Evolutionary conservation across 1,140 invertebrate species (phyloP).

Genomic region (Wiebesia pumilae): DNA sequence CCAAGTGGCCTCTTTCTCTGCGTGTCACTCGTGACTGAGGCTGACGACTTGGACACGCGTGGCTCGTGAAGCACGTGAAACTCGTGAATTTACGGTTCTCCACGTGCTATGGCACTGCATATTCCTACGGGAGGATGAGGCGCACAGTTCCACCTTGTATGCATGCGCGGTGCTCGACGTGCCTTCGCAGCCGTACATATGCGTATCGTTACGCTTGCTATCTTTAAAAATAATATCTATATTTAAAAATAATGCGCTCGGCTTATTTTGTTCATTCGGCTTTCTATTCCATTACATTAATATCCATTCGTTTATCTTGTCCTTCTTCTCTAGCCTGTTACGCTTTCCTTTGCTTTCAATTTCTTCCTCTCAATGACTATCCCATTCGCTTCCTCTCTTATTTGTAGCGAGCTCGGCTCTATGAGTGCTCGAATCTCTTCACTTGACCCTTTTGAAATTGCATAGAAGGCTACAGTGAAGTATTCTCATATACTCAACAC

Average conservation of each 20-base stretch:
- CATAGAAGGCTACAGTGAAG: too few relatives aligned
- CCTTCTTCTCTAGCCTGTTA: background rate
- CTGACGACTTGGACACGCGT: background rate
- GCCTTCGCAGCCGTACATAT: background rate
- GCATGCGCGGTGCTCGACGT: too few relatives aligned
- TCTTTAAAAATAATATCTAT: too few relatives aligned
- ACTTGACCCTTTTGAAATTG: too few relatives aligned
- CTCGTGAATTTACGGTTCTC: background rate
- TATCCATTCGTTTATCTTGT: background rate
- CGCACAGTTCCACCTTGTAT: too few relatives aligned
- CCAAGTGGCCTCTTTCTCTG: background rate
- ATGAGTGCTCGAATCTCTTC: too few relatives aligned
- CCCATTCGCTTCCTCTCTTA: too few relatives aligned
- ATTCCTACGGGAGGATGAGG: too few relatives aligned
- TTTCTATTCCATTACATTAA: background rate
- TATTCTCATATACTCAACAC: too few relatives aligned
- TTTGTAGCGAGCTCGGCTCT: too few relatives aligned
- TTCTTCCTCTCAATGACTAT: too few relatives aligned
- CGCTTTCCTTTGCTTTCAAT: too few relatives aligned
- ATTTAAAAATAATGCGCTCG: background rate
- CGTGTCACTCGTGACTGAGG: background rate
- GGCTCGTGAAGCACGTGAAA: constrained; percentile 19
- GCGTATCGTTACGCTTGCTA: background rate
- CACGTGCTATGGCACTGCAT: background rate
- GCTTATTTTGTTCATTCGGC: background rate